A percentile compares a stretch with the other conserved stretches of the same genome.
Conservation (phyloP, 2,888 invertebrate species). For the Synergus japonicus region DNA sequence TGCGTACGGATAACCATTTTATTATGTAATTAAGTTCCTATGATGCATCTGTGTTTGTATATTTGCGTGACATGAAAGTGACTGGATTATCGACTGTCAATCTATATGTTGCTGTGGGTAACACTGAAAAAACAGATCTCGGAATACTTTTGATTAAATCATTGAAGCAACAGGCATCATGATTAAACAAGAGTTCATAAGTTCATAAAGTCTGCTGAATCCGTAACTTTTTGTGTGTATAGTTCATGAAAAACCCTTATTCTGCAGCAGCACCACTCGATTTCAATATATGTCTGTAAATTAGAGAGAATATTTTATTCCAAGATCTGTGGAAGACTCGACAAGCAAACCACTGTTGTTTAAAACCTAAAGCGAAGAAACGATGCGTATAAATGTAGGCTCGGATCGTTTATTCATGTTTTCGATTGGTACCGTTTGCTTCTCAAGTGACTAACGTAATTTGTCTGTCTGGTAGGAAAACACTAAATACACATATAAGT, state of each 20-base stretch:
- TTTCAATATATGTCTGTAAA: neutral
- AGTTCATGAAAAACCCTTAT: neutral
- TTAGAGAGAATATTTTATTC: conserved; percentile 6
- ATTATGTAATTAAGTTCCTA: conserved; percentile 58
- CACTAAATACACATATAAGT: conserved; percentile 64
- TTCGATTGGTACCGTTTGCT: conserved; percentile 35
- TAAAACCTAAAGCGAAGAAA: conserved; percentile 50
- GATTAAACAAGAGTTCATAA: neutral
- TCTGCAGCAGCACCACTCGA: neutral
- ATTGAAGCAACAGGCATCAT: neutral
- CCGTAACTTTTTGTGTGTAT: neutral
- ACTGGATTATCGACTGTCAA: conserved; percentile 55
- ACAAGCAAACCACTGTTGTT: conserved; percentile 52
- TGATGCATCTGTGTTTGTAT: conserved; percentile 54
- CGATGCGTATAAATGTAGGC: conserved; percentile 65
- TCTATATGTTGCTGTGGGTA: conserved; percentile 54
- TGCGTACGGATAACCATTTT: conserved; percentile 58
- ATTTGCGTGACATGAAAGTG: conserved; percentile 53
- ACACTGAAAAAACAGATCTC: conserved; percentile 23
- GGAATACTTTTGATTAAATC: neutral
- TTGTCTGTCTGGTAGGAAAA: conserved; percentile 55
- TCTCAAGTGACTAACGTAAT: conserved; percentile 37
- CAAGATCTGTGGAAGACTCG: conserved; percentile 46
- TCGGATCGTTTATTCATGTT: conserved; percentile 60
- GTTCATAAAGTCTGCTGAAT: neutral